These are phyloP conservation scores for Sturmia bella DNA, from an alignment of 2,888 invertebrate species.

Conservation along the genomic window DNA sequence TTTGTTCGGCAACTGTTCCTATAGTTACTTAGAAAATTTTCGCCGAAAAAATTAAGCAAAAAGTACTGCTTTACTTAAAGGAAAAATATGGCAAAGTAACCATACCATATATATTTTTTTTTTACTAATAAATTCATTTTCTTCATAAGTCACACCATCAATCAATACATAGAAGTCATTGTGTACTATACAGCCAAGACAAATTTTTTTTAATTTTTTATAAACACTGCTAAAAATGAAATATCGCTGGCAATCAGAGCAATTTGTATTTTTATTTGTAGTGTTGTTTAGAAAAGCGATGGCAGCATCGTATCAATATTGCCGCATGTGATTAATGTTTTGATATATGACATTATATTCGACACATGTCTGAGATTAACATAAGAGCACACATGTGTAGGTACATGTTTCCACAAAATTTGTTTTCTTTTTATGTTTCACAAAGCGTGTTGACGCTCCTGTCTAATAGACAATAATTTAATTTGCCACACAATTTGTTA, in stretches of 20 bases:
- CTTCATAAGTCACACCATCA: too few relatives aligned
- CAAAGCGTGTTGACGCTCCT: slow-evolving; percentile 15
- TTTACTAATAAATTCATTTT: too few relatives aligned
- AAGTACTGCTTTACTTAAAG: too few relatives aligned
- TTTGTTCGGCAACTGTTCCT: too few relatives aligned
- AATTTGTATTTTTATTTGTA: neutral
- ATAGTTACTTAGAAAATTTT: too few relatives aligned
- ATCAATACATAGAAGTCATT: too few relatives aligned
- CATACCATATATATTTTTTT: too few relatives aligned
- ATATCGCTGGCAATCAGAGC: slow-evolving; percentile 18
- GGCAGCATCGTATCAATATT: slow-evolving; percentile 20
- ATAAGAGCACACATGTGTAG: neutral
- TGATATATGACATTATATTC: slow-evolving; percentile 59
- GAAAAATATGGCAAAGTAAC: too few relatives aligned
- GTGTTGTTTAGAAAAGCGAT: neutral
- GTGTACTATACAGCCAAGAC: slow-evolving; percentile 18
- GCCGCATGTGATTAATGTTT: slow-evolving; percentile 65
- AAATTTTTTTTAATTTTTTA: slow-evolving; percentile 53
- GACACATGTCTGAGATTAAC: slow-evolving; percentile 51
- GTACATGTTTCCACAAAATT: neutral
- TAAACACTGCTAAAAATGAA: slow-evolving; percentile 48
- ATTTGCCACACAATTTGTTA: slow-evolving; percentile 40
- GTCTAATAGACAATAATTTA: slow-evolving; percentile 56
- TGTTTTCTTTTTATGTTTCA: neutral
- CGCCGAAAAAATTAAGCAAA: too few relatives aligned